A percentile compares a stretch with the other conserved stretches of the same genome.
Evolutionary conservation across 2,113 vertebrate genomes (phyloP).

Genomic region (Psittacula cyanocephala): DNA sequence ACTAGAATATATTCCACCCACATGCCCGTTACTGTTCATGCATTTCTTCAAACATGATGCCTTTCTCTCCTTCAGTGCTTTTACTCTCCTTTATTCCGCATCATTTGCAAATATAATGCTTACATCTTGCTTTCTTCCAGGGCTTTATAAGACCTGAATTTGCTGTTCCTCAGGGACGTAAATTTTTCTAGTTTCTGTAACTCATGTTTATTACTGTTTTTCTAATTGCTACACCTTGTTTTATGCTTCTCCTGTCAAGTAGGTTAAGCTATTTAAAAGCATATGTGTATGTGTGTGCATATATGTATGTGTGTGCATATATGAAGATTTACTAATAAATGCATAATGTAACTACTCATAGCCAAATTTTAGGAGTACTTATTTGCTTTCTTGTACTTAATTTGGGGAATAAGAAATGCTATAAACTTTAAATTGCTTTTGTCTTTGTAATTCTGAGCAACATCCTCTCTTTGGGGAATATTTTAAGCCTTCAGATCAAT

Average conservation of each 20-base stretch:
- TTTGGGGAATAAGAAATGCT: neutral
- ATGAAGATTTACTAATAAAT: neutral
- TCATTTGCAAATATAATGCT: conserved; percentile 10
- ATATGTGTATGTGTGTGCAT: neutral
- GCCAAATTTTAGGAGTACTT: neutral
- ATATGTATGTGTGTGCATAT: neutral
- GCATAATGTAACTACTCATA: neutral
- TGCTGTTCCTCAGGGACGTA: neutral
- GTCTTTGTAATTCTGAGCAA: neutral
- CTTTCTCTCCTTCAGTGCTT: neutral
- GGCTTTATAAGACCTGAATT: neutral
- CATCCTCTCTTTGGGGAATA: neutral
- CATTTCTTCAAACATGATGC: neutral
- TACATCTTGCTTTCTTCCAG: neutral
- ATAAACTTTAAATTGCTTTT: neutral
- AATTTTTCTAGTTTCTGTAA: neutral
- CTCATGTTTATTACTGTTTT: neutral
- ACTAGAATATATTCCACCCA: neutral
- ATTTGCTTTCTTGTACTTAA: neutral
- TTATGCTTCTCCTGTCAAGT: neutral
- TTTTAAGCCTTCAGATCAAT: neutral
- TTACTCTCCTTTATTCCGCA: neutral
- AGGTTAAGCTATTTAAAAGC: neutral
- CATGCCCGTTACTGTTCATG: neutral
- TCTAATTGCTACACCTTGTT: neutral